Evolutionary conservation across 2,797 vertebrate species (phyloP).

Genomic region (Pristis pectinata): DNA sequence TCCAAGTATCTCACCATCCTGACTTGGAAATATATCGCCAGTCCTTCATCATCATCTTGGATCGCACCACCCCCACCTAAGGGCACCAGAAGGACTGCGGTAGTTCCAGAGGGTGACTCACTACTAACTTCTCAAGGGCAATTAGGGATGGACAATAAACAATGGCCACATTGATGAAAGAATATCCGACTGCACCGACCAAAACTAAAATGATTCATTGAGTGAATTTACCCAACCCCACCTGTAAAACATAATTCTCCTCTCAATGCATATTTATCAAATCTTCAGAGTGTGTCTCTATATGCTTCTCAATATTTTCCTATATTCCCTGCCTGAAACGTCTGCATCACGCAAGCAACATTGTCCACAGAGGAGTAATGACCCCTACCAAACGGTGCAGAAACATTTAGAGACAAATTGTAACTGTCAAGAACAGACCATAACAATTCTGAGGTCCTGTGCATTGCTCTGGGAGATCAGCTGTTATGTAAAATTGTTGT

Average conservation of each 20-base stretch:
- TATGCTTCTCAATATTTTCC: neutral
- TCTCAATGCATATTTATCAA: neutral
- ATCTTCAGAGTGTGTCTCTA: neutral
- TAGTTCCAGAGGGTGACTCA: too few species aligned
- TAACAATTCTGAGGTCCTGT: neutral
- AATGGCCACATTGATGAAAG: too few species aligned
- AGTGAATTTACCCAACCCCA: neutral
- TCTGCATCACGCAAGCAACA: too few species aligned
- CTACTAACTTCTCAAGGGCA: too few species aligned
- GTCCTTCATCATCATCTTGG: too few species aligned
- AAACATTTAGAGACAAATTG: neutral
- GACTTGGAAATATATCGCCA: too few species aligned
- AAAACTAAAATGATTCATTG: neutral
- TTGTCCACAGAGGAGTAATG: neutral
- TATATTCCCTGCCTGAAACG: neutral
- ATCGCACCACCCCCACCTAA: too few species aligned
- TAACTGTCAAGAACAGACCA: neutral
- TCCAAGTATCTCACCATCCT: too few species aligned
- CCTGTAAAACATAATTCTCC: conserved; percentile 1
- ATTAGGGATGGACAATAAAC: too few species aligned
- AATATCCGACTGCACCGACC: neutral
- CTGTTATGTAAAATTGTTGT: neutral
- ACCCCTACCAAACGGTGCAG: neutral
- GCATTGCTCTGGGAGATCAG: neutral
- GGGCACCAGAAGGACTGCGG: too few species aligned